Percentiles rank a stretch among this genome's conserved stretches.
Evolutionary conservation across 1,140 invertebrate species (phyloP).

Genomic region (Lordiphosa mommai): DNA sequence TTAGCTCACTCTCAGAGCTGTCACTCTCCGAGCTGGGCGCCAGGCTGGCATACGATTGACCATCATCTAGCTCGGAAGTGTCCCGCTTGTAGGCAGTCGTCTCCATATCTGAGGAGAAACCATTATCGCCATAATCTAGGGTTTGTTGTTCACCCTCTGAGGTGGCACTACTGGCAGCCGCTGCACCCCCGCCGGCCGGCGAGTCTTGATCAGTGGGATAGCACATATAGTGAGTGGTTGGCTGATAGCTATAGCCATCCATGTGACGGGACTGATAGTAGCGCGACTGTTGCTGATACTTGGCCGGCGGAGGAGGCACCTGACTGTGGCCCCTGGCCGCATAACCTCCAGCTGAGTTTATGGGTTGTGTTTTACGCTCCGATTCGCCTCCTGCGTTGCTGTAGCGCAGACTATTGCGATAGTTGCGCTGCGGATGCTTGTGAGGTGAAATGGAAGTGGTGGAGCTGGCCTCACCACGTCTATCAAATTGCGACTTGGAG

Average conservation of each 20-base stretch:
- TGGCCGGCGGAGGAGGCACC: too few species aligned
- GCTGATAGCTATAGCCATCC: constrained; percentile 32
- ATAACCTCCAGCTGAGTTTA: neutral
- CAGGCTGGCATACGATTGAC: constrained; percentile 29
- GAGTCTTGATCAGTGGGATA: too few species aligned
- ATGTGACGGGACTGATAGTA: constrained; percentile 50
- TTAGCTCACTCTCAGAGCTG: constrained; percentile 36
- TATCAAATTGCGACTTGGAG: constrained; percentile 40
- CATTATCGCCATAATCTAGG: constrained; percentile 26
- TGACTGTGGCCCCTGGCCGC: constrained; percentile 3
- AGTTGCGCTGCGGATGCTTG: constrained; percentile 34
- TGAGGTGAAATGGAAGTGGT: constrained; percentile 3
- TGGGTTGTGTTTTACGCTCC: neutral
- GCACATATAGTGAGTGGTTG: too few species aligned
- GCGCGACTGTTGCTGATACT: constrained; percentile 23
- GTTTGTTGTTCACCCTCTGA: constrained; percentile 42
- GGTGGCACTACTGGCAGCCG: constrained; percentile 28
- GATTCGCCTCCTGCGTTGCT: neutral
- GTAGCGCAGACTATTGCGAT: constrained; percentile 49
- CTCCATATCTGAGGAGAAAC: constrained; percentile 44
- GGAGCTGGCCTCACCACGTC: neutral
- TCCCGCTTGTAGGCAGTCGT: constrained; percentile 12
- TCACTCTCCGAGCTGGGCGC: constrained; percentile 29
- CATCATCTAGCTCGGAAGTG: constrained; percentile 23
- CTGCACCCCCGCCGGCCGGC: neutral